Evolutionary conservation across 2,888 invertebrate genomes (phyloP).

Genomic region (Euclidia mi): DNA sequence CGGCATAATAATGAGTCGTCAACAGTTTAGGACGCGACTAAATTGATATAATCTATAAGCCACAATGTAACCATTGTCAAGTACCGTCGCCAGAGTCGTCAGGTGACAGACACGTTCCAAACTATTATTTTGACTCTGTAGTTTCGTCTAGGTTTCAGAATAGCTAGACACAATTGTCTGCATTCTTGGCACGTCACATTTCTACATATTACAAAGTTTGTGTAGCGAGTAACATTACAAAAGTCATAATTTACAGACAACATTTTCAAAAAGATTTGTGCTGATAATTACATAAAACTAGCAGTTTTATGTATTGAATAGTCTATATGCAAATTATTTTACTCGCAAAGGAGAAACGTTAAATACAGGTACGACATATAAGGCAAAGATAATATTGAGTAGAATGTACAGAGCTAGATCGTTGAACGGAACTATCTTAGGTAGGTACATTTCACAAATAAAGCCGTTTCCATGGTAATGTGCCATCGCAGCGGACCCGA

Average conservation of each 20-base stretch:
- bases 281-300: too few relatives aligned
- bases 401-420: conserved; percentile 23
- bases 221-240: too few relatives aligned
- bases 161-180: conserved; percentile 4
- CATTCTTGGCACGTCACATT: conserved; percentile 40
- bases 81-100: conserved; percentile 53
- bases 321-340: too few relatives aligned
- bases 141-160: conserved; percentile 1
- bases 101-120: conserved; percentile 57
- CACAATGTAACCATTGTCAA: conserved; percentile 67
- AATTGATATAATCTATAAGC: conserved; percentile 69
- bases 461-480: conserved; percentile 64
- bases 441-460: conserved; percentile 60
- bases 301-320: too few relatives aligned
- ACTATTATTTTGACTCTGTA: conserved; percentile 4
- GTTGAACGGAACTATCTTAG: conserved; percentile 36
- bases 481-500: conserved; percentile 51
- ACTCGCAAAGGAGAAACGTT: background rate
- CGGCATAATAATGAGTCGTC: conserved; percentile 74
- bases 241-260: too few relatives aligned
- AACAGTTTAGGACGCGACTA: conserved; percentile 54
- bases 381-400: conserved; percentile 23
- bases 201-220: conserved; percentile 26
- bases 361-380: background rate
- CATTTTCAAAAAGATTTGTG: too few relatives aligned